These are phyloP conservation scores for Ictalurus punctatus DNA, from an alignment of 2,113 vertebrate genomes.

Conservation along the genomic window DNA sequence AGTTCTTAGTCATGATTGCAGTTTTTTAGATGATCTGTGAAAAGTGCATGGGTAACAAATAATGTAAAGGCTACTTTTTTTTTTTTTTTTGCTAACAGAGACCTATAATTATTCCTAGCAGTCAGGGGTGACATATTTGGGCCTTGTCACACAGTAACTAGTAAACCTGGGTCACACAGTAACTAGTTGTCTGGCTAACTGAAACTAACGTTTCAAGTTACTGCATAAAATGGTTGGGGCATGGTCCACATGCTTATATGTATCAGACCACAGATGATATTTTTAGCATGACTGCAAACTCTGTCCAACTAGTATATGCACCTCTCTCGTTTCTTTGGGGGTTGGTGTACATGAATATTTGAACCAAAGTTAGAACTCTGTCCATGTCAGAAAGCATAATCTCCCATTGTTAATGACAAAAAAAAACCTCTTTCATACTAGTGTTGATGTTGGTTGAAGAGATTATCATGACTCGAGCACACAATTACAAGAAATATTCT, in stretches of 20 bases:
- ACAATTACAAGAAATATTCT: background rate
- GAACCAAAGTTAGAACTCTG: slow-evolving; percentile 29
- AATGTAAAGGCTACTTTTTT: background rate
- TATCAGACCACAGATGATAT: slow-evolving; percentile 50
- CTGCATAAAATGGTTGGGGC: slow-evolving; percentile 27
- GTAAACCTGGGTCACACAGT: slow-evolving; percentile 44
- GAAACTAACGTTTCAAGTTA: slow-evolving; percentile 44
- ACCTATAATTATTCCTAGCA: background rate
- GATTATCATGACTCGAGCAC: background rate
- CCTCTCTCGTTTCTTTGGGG: slow-evolving; percentile 43
- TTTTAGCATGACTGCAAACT: slow-evolving; percentile 53
- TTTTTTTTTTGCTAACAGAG: background rate
- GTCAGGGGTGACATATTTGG: slow-evolving; percentile 8
- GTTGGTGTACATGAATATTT: slow-evolving; percentile 8
- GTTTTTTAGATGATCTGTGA: slow-evolving; percentile 64
- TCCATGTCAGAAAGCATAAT: background rate
- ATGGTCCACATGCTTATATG: slow-evolving; percentile 45
- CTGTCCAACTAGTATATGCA: slow-evolving; percentile 22
- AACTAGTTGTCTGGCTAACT: slow-evolving; percentile 32
- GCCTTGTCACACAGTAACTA: slow-evolving; percentile 46
- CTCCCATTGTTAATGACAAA: background rate
- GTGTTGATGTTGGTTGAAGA: background rate
- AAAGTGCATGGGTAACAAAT: background rate
- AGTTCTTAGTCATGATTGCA: slow-evolving; percentile 84
- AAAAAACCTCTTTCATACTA: background rate